Percentiles rank a stretch among this genome's conserved stretches.
These are phyloP conservation scores for Branchinecta sandiegonensis DNA, from an alignment of 2,888 invertebrate species.

Conservation along the genomic window DNA sequence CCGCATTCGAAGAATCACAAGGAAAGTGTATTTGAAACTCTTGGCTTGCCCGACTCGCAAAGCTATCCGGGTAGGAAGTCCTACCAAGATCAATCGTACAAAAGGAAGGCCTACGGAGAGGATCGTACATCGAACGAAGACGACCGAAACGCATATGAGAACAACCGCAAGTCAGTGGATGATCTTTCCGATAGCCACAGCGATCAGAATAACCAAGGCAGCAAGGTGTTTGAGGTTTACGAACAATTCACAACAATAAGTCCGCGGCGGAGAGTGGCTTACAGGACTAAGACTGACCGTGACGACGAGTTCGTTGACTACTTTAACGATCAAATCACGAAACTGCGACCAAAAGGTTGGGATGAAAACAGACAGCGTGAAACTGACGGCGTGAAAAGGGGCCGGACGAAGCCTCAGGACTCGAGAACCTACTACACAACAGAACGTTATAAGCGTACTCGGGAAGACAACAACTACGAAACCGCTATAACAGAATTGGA, in stretches of 20 bases:
- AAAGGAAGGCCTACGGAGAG: neutral
- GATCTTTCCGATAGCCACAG: too few species aligned
- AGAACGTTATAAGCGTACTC: neutral
- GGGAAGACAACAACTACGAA: neutral
- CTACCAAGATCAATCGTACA: too few species aligned
- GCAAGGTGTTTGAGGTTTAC: neutral
- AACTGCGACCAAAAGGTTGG: conserved; percentile 5
- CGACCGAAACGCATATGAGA: neutral
- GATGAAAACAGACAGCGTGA: neutral
- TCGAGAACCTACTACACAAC: neutral
- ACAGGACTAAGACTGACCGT: neutral
- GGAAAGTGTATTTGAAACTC: too few species aligned
- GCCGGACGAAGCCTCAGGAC: neutral
- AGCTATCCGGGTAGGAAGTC: too few species aligned
- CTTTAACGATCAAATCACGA: conserved; percentile 2
- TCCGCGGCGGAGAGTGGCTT: neutral
- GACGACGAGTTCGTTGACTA: conserved; percentile 9
- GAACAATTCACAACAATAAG: conserved; percentile 5
- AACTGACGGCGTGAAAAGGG: neutral
- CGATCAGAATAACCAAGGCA: neutral
- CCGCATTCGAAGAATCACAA: neutral
- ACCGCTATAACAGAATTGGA: neutral
- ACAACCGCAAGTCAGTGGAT: too few species aligned
- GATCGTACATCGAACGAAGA: neutral
- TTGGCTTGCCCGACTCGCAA: too few species aligned